A percentile compares a stretch with the other conserved stretches of the same genome.
These are phyloP conservation scores for Probaryconus sp. DNA, from an alignment of 1,140 invertebrate genomes.

Conservation along the genomic window DNA sequence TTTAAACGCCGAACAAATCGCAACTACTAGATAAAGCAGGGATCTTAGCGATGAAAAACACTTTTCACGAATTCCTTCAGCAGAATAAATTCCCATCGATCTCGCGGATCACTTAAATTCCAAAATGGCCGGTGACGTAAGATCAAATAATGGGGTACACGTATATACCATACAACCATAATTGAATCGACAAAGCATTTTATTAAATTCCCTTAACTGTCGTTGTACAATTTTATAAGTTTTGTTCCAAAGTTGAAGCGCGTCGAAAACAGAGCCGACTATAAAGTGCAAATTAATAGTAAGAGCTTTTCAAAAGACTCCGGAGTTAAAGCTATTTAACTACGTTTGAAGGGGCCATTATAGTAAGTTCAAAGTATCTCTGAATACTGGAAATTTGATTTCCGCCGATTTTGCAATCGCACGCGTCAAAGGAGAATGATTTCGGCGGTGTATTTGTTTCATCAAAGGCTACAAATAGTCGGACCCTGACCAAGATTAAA, in stretches of 20 bases:
- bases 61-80: no score
- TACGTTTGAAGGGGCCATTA: slow-evolving; percentile 35
- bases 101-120: no score
- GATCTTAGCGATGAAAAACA: no score
- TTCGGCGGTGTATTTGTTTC: slow-evolving; percentile 47
- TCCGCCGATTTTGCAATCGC: slow-evolving; percentile 50
- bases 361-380: slow-evolving; percentile 43
- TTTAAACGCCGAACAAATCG: no score
- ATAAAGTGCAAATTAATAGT: slow-evolving; percentile 31
- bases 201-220: no score
- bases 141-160: no score
- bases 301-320: slow-evolving; percentile 36
- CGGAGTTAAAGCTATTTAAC: slow-evolving; percentile 44
- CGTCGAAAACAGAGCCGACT: slow-evolving; percentile 1
- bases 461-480: slow-evolving; percentile 54
- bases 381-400: slow-evolving; percentile 50
- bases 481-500: slow-evolving; percentile 53
- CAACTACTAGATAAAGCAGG: no score
- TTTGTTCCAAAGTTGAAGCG: neutral
- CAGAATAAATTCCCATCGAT: no score
- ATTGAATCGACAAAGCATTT: no score
- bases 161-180: no score
- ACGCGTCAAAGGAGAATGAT: slow-evolving; percentile 55
- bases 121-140: no score
- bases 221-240: neutral